Conservation (phyloP, 2,797 vertebrate genomes). For the Neosalanx taihuensis region DNA sequence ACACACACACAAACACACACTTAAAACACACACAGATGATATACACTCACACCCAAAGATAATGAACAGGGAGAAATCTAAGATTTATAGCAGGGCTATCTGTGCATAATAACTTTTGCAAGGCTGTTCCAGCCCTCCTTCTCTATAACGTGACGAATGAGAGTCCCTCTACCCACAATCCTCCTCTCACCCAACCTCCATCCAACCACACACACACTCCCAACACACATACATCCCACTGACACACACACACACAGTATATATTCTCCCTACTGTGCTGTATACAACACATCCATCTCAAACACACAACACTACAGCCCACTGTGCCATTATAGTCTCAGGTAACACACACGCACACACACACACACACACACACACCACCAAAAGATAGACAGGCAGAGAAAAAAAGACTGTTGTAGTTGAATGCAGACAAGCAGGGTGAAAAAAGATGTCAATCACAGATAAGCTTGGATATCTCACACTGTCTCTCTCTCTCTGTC, state of each 20-base stretch:
- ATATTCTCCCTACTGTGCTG: conserved; percentile 35
- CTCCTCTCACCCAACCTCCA: conserved; percentile 30
- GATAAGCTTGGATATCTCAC: conserved; percentile 61
- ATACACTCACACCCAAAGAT: conserved; percentile 21
- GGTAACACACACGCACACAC: conserved; percentile 3
- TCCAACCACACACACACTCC: conserved; percentile 27
- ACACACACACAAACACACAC: conserved; percentile 25
- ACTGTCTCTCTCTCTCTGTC: conserved; percentile 2
- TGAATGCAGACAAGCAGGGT: conserved; percentile 59
- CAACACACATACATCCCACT: conserved; percentile 30
- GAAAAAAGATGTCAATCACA: conserved; percentile 69
- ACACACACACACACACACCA: conserved; percentile 15
- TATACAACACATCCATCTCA: conserved; percentile 2
- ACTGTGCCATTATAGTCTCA: neutral
- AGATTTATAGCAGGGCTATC: conserved; percentile 66
- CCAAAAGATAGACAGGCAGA: neutral
- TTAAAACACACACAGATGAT: conserved; percentile 15
- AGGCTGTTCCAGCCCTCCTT: conserved; percentile 60
- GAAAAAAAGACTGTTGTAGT: conserved; percentile 45
- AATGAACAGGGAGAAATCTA: conserved; percentile 24
- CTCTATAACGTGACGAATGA: conserved; percentile 68
- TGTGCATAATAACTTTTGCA: conserved; percentile 73
- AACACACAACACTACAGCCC: neutral
- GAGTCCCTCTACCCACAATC: conserved; percentile 51
- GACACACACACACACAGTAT: conserved; percentile 26